Evolutionary conservation across 53 echinoderm and acorn worm species (phyloP).

Genomic region (Zoroaster sp.): DNA sequence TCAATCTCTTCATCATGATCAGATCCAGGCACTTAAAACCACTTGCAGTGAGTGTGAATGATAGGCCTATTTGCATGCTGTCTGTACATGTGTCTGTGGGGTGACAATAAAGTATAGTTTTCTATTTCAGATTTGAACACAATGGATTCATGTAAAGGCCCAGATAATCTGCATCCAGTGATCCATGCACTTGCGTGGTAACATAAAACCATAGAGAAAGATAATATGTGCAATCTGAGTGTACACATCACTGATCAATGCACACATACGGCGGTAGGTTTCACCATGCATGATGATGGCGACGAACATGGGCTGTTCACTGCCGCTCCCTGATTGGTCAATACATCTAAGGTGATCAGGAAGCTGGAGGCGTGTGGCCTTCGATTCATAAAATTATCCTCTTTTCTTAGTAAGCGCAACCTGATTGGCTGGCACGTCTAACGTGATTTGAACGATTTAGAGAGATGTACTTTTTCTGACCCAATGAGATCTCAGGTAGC

Average conservation of each 20-base stretch:
- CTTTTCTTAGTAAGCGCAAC: background rate
- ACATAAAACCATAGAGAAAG: background rate
- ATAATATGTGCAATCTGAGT: background rate
- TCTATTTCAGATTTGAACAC: too few relatives aligned
- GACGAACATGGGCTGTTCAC: background rate
- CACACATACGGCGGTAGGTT: background rate
- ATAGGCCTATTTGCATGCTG: background rate
- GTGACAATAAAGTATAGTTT: background rate
- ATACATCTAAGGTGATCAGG: background rate
- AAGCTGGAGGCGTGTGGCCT: background rate
- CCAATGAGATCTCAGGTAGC: background rate
- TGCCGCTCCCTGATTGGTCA: conserved; percentile 10
- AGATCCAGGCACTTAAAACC: too few relatives aligned
- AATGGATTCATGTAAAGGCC: too few relatives aligned
- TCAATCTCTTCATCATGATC: too few relatives aligned
- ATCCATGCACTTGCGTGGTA: background rate
- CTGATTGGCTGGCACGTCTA: background rate
- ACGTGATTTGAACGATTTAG: background rate
- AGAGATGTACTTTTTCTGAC: background rate
- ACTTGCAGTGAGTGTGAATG: too few relatives aligned
- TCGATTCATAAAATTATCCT: conserved; percentile 6
- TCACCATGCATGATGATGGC: background rate
- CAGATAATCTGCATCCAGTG: background rate
- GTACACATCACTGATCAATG: background rate
- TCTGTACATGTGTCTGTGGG: background rate